A percentile compares a stretch with the other conserved stretches of the same genome.
Conservation (phyloP, 2,113 vertebrate species). For the Dicentrarchus labrax region DNA sequence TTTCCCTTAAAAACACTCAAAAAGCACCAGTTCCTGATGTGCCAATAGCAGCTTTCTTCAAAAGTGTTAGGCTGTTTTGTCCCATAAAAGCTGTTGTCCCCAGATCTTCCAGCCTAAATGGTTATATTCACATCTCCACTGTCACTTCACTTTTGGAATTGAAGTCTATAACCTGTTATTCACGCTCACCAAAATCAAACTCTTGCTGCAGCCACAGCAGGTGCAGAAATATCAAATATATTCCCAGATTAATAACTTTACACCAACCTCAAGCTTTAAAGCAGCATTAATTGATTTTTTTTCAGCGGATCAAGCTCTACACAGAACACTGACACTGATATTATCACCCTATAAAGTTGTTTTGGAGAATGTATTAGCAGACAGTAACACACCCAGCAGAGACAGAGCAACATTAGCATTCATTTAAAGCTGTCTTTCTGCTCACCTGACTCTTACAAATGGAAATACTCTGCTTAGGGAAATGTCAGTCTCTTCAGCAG, state of each 20-base stretch:
- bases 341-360: neutral
- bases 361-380: neutral
- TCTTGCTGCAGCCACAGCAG: neutral
- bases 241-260: neutral
- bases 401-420: neutral
- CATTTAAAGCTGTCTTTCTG: neutral
- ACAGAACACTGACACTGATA: no score
- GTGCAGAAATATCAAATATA: neutral
- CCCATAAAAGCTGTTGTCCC: neutral
- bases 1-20: constrained; percentile 12
- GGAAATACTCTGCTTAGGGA: neutral
- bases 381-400: neutral
- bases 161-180: neutral
- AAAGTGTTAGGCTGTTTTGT: neutral
- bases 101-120: neutral
- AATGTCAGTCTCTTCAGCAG: neutral
- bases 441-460: no score
- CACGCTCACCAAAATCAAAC: neutral
- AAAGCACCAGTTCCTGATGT: neutral
- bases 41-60: neutral
- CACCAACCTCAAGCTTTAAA: neutral
- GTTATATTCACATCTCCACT: neutral
- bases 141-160: neutral
- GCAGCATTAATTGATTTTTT: no score
- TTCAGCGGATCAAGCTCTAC: no score